A percentile compares a stretch with the other conserved stretches of the same genome.
Conservation (phyloP, 2,797 vertebrate species). For the Balearica regulorum region DNA sequence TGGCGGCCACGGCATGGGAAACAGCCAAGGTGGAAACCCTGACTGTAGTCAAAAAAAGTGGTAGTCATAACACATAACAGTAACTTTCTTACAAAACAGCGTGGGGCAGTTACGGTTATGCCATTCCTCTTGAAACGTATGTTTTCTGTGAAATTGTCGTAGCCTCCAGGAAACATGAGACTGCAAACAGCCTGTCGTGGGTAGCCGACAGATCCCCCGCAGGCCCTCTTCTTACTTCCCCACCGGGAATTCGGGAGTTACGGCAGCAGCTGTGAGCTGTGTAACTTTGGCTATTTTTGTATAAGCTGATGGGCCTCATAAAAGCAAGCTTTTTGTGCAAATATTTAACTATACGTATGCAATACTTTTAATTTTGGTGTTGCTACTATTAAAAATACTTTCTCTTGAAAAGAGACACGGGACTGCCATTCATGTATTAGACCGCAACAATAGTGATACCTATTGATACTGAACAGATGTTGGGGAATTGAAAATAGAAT, state of each 20-base stretch:
- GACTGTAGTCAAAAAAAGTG: rapidly evolving
- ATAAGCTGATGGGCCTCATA: neutral
- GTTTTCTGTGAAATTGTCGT: neutral
- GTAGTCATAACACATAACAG: rapidly evolving
- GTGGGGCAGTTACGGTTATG: neutral
- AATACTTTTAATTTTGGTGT: neutral
- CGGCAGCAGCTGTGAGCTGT: neutral
- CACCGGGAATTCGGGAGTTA: neutral
- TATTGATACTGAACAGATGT: neutral
- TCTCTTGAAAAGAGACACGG: neutral
- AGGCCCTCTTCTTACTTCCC: neutral
- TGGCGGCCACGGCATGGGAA: rapidly evolving
- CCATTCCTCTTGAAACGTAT: neutral
- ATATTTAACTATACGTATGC: neutral
- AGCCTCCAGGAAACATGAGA: neutral
- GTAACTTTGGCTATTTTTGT: neutral
- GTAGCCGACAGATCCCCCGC: neutral
- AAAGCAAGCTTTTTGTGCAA: neutral
- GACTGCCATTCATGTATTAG: neutral
- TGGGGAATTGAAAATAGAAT: neutral
- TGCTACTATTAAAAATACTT: neutral
- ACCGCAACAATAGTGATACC: neutral
- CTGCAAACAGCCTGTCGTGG: neutral
- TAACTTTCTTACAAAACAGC: neutral
- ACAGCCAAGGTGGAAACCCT: neutral